phyloP scores from a whole-genome alignment of 1,140 invertebrate species.

The Ephestia elutella region DNA sequence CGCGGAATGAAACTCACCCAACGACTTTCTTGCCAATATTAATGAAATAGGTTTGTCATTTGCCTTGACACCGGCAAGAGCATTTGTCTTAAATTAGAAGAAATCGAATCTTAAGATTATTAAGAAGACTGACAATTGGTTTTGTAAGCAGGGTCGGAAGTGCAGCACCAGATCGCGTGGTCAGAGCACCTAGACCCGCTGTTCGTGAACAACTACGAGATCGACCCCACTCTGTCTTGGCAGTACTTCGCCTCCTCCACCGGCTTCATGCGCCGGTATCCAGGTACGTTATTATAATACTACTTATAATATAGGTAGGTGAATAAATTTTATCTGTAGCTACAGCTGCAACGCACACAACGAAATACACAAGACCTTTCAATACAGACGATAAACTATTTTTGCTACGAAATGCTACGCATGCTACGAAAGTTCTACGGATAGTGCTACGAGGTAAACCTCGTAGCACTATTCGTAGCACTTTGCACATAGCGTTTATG shows the following conservation, averaged over 20 bases:
- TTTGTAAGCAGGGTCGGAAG: constrained; percentile 78
- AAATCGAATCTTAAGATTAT: no score
- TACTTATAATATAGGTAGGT: no score
- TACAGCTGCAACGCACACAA: no score
- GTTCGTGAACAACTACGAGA: constrained; percentile 94
- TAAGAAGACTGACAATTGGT: background rate
- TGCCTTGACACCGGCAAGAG: no score
- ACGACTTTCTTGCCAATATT: no score
- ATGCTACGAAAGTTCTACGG: background rate
- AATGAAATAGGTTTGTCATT: no score
- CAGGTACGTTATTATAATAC: no score
- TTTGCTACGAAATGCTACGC: background rate
- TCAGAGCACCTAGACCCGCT: constrained; percentile 91
- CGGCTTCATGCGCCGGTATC: constrained; percentile 94
- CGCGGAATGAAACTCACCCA: no score
- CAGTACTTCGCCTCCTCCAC: constrained; percentile 96
- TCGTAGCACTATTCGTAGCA: background rate
- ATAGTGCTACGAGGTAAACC: background rate
- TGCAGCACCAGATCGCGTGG: constrained; percentile 93
- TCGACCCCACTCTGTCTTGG: constrained; percentile 93
- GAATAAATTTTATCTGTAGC: no score
- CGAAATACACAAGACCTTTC: no score
- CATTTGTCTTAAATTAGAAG: no score
- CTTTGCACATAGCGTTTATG: background rate
- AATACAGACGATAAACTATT: no score